Evolutionary conservation across 2,888 invertebrate species (phyloP), one percentile per base, ranked within the genome.

Genomic region (Eledona agricola): DNA sequence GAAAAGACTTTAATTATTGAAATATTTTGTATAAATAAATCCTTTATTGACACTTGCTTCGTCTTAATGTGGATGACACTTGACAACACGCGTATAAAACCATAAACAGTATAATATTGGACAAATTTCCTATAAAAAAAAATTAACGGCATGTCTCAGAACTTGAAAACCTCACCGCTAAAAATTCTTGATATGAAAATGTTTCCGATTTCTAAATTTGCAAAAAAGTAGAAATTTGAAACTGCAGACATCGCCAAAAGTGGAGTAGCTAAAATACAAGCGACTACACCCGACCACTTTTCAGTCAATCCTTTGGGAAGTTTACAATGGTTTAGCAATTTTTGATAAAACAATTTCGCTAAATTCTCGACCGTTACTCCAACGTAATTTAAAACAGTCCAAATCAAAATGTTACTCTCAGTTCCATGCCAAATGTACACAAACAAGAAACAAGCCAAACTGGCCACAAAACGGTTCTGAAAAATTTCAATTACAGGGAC

Each of bases 381-480:
- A 2, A 87, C 58, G 70, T 87, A 95, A 77, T 96, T 96, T n/a
- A 94, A 76, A 4, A 83, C 64, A n/a, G 90, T 83, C 96, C 96
- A 97, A 46, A 91, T 78, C 52, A 94, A 83, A 59, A 96, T 86
- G 64, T 86, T 86, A 57, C 78, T 78, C 53, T 87, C 84, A 31
- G 87, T 83, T 19, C 95, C 95, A 74, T 97, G 97, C 96, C 96
- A 97, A 54, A 93, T 72, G 67, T 85, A 94, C 16, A 96, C 88
- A 74, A 94, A 96, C 10, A 80, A 67, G 76, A 96, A 95, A 69
- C 89, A 88, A 1, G 83, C 62, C 23, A 86, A 79, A n/a, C 90
- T 90, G 1, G 90, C 89, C 11, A 85, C 65, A 1, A 90, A 71
- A 72, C 86, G 89, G 53, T 81, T 81, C 1, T 74, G 55, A 3